Base-by-base conservation (phyloP, 53 echinoderm and acorn worm genomes). In the Apostichopus leukothele region DNA sequence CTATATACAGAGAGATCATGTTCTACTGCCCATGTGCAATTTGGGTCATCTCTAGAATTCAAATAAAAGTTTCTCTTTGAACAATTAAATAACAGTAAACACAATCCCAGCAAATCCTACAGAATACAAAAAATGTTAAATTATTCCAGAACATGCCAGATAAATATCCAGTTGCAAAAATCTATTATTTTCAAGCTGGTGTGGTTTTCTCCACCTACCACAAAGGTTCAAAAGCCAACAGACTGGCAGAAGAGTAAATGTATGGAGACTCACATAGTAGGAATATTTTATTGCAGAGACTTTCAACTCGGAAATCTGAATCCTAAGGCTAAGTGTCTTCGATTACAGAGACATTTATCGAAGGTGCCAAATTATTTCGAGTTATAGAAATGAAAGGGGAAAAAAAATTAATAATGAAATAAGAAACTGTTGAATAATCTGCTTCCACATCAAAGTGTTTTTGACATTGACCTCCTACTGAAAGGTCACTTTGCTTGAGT, bases 121-220 rank as follows among this genome's bases (percentile, higher is more conserved):
- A 71, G 5, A 19, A 71, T n/a, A 18, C 3, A 81, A 5, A n/a
- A 54, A 9, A 23, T 55, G 55, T 18, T 81, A 81, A 81, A 59
- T 54, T 81, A 81, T 81, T 81, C 81, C 16, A 10, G 51, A 81
- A 81, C 81, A 81, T 81, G 81, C 25, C 10, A 81, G 23, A 22
- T 7, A 81, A 81, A 22, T 55, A 54, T 81, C 25, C 55, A 81
- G 21, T 59, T 54, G 55, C 54, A 81, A 81, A 79, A 53, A 21
- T 23, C 59, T 59, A 55, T 81, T 59, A 55, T 16, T 25, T 55
- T 53, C 53, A 22, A 4, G 10, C 54, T 81, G 81, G 22, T 81
- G 59, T 81, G 54, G 59, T 54, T 81, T 21, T 81, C 11, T 54
- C 81, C 18, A 71, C 71, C 71, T 71, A 71, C 71, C 71, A 71